phyloP scores from a whole-genome alignment of 2,797 vertebrate genomes.

The Neosilurus hyrtlii region DNA sequence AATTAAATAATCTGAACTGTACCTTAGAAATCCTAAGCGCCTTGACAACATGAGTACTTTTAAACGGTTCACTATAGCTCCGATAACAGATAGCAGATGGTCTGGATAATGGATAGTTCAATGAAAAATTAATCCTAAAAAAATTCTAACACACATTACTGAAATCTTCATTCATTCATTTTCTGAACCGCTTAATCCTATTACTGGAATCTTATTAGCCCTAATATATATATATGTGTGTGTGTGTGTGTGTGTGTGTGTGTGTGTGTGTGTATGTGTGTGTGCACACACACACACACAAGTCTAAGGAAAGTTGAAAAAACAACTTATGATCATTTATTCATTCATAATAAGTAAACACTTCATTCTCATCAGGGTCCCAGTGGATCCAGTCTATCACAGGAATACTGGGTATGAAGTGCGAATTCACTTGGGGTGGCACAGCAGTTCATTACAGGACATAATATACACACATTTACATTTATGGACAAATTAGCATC shows the following conservation, averaged over 20 bases:
- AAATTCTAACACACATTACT: no score
- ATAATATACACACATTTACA: background rate
- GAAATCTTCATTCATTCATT: no score
- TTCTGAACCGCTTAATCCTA: background rate
- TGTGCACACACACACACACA: no score
- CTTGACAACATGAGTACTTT: background rate
- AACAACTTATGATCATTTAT: background rate
- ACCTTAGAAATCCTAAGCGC: background rate
- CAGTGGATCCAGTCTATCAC: background rate
- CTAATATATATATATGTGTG: background rate
- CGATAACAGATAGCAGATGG: background rate
- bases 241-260: no score
- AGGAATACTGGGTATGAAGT: background rate
- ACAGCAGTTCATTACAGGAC: background rate
- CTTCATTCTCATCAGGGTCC: background rate
- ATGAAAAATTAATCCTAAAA: background rate
- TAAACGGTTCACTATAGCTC: background rate
- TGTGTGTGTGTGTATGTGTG: no score
- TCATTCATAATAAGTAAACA: background rate
- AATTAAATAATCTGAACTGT: conserved; percentile 1
- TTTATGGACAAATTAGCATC: background rate
- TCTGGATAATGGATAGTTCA: background rate
- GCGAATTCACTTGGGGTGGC: background rate
- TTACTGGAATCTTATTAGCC: background rate
- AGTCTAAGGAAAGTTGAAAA: background rate